Evolutionary conservation across 2,797 vertebrate species (phyloP).

Genomic region (Sciurus vulgaris): DNA sequence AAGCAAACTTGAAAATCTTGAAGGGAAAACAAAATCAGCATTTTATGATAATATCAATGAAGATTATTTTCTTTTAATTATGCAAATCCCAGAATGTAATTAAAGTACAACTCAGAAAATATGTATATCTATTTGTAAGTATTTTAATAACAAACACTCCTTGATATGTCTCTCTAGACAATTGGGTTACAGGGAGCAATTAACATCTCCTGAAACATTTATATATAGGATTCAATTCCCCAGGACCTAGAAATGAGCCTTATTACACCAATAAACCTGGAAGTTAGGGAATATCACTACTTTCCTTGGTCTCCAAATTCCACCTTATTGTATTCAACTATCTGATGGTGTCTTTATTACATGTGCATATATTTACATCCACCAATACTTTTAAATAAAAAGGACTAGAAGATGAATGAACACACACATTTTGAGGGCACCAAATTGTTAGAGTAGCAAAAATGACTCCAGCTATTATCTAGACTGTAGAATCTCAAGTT

Average conservation of each 20-base stretch:
- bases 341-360: neutral
- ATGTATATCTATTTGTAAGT: neutral
- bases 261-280: neutral
- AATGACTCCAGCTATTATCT: neutral
- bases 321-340: neutral
- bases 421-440: neutral
- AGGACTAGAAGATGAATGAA: neutral
- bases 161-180: neutral
- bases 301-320: neutral
- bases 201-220: neutral
- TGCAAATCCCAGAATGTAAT: neutral
- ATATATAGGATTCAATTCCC: neutral
- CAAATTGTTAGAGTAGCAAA: neutral
- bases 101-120: neutral
- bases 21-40: neutral
- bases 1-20: conserved; percentile 23
- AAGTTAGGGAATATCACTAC: neutral
- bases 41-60: neutral
- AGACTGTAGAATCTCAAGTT: neutral
- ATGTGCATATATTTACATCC: neutral
- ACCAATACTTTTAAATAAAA: neutral
- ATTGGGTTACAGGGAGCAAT: neutral
- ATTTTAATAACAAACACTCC: neutral
- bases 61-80: conserved; percentile 28
- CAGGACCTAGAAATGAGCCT: neutral